A percentile compares a stretch with the other conserved stretches of the same genome.
Evolutionary conservation across 2,888 invertebrate species (phyloP).

Genomic region (Mimachlamys varia): DNA sequence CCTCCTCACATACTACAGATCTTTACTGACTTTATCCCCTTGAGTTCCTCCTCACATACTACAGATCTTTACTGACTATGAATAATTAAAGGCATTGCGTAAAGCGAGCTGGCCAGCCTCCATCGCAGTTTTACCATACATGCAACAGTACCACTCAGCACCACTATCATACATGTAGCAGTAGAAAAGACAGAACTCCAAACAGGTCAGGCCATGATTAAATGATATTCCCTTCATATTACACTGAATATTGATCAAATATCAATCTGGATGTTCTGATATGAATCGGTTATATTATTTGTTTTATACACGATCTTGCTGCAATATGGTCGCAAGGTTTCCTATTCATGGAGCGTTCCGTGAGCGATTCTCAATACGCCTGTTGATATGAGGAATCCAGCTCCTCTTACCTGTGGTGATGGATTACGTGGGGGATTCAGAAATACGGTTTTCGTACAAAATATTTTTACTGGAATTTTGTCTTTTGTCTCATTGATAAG

Average conservation of each 20-base stretch:
- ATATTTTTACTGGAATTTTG: background rate
- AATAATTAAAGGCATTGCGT: constrained; percentile 1
- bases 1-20: too few relatives aligned
- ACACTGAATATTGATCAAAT: background rate
- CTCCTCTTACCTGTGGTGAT: background rate
- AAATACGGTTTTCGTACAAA: background rate
- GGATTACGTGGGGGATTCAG: background rate
- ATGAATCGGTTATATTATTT: background rate
- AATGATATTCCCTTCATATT: background rate
- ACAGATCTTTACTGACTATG: background rate
- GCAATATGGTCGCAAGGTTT: background rate
- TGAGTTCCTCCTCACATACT: background rate
- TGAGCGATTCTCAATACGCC: background rate
- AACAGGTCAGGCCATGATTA: background rate
- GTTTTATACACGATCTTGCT: background rate
- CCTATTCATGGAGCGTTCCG: background rate
- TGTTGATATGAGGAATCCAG: background rate
- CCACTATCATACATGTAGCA: background rate
- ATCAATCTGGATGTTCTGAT: background rate
- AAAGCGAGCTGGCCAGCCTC: background rate
- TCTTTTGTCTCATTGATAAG: background rate
- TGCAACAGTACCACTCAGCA: background rate
- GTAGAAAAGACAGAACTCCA: background rate
- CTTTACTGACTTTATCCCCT: too few relatives aligned
- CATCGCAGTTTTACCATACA: background rate